Conservation (phyloP, 2,113 vertebrate genomes). For the Tichodroma muraria region DNA sequence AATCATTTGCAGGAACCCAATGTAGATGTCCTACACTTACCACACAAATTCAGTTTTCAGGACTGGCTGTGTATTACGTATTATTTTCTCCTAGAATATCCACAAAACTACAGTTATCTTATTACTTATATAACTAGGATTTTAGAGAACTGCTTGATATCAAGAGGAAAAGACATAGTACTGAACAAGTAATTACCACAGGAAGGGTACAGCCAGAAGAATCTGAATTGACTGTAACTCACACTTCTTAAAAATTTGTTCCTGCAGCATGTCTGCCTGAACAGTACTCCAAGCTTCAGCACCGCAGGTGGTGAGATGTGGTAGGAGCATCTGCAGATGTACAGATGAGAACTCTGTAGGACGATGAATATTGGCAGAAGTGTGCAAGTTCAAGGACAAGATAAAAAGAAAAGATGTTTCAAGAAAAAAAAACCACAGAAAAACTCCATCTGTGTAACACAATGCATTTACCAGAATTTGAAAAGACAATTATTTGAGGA, state of each 20-base stretch:
- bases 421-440: neutral
- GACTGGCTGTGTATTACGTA: neutral
- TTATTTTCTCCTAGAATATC: neutral
- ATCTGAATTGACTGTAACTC: neutral
- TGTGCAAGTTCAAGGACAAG: neutral
- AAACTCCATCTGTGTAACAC: neutral
- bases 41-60: neutral
- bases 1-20: neutral
- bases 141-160: neutral
- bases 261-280: neutral
- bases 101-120: neutral
- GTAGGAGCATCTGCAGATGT: neutral
- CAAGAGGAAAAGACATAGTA: neutral
- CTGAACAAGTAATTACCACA: neutral
- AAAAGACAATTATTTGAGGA: neutral
- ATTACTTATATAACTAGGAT: neutral
- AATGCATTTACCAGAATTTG: neutral
- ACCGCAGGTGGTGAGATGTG: neutral
- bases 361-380: neutral
- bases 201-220: neutral
- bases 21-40: neutral
- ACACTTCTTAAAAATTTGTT: neutral
- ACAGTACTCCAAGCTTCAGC: neutral
- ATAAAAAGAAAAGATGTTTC: no score
- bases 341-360: neutral